phyloP scores from a whole-genome alignment of 2,888 invertebrate species.

The Rhamnusium bicolor region DNA sequence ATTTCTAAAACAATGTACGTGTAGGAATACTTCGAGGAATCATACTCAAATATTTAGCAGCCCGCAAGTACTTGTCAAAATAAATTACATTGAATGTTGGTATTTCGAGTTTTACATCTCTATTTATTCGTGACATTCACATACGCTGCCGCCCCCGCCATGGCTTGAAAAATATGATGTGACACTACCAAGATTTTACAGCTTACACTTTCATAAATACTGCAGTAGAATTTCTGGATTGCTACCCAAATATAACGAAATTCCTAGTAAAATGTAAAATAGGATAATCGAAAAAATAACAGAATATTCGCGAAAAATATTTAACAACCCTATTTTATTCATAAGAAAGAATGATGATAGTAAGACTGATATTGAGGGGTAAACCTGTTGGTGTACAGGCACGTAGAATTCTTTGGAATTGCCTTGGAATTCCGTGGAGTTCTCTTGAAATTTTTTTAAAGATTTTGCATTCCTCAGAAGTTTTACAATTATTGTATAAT shows the following conservation, averaged over 20 bases:
- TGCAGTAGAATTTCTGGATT: neutral
- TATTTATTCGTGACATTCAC: conserved; percentile 5
- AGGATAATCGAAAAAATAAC: neutral
- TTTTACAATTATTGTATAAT: too few species aligned
- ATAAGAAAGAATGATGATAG: too few species aligned
- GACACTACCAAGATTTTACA: neutral
- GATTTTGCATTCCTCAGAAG: too few species aligned
- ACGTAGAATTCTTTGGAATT: too few species aligned
- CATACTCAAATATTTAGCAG: conserved; percentile 12
- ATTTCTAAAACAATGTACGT: conserved; percentile 37
- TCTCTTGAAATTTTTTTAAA: too few species aligned
- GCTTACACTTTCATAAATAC: conserved; percentile 9
- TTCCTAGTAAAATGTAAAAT: neutral
- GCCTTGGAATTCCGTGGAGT: too few species aligned
- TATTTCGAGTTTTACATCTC: neutral
- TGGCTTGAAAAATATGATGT: neutral
- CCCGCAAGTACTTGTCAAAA: neutral
- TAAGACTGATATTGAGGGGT: too few species aligned
- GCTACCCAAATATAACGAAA: neutral
- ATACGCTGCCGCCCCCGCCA: neutral
- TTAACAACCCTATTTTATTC: too few species aligned
- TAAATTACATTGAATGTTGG: too few species aligned
- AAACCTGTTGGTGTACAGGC: too few species aligned
- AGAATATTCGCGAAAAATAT: neutral
- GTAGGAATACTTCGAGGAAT: conserved; percentile 5